A percentile compares a stretch with the other conserved stretches of the same genome.
phyloP scores from a whole-genome alignment of 2,113 vertebrate genomes.

The Delphinus delphis region DNA sequence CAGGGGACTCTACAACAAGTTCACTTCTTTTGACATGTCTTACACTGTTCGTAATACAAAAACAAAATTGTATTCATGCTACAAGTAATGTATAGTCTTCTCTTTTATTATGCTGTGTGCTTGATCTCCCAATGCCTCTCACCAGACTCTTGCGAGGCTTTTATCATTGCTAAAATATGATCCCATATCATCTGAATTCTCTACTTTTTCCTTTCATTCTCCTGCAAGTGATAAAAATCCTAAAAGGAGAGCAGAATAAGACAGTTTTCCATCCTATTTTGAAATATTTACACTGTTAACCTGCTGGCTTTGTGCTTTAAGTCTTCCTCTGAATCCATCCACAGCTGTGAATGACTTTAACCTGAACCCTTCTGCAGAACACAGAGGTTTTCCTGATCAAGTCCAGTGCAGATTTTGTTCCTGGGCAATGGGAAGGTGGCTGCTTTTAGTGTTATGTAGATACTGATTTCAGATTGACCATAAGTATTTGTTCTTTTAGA shows the following conservation, averaged over 20 bases:
- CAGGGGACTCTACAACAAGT: neutral
- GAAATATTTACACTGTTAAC: neutral
- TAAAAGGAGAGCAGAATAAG: neutral
- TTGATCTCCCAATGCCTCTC: neutral
- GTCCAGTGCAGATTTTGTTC: neutral
- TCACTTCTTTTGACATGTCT: neutral
- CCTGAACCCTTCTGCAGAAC: neutral
- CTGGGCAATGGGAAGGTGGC: fast-evolving
- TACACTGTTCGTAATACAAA: neutral
- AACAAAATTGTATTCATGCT: neutral
- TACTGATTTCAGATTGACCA: neutral
- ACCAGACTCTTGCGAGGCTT: neutral
- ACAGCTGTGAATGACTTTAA: slow-evolving; percentile 18
- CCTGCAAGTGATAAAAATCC: neutral
- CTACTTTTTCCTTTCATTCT: neutral
- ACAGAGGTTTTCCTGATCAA: neutral
- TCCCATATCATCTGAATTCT: neutral
- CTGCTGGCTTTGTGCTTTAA: neutral
- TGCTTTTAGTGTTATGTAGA: neutral
- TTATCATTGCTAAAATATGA: neutral
- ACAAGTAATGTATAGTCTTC: neutral
- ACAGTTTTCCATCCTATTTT: neutral
- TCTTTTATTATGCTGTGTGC: neutral
- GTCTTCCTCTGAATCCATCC: neutral
- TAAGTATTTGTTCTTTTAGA: neutral